Evolutionary conservation across 2,113 vertebrate genomes (phyloP).

Genomic region (Heterotilapia buettikoferi): DNA sequence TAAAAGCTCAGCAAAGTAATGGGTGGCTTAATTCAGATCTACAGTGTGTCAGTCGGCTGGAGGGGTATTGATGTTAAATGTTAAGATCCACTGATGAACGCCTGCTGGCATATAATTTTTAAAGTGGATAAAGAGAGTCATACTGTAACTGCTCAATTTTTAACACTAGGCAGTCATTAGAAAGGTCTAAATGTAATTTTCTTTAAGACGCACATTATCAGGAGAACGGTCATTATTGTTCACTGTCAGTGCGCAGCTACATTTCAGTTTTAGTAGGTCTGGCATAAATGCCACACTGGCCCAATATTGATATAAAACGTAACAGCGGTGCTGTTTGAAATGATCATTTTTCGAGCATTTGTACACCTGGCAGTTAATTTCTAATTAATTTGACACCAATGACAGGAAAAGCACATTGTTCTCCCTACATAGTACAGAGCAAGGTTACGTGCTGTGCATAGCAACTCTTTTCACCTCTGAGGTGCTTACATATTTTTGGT

Average conservation of each 20-base stretch:
- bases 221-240: neutral
- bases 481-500: neutral
- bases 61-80: neutral
- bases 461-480: neutral
- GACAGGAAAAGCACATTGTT: neutral
- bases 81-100: neutral
- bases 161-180: neutral
- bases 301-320: neutral
- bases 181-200: neutral
- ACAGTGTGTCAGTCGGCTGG: neutral
- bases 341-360: neutral
- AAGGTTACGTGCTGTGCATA: neutral
- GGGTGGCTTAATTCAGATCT: neutral
- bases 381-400: neutral
- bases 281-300: neutral
- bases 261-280: neutral
- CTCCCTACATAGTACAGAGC: neutral
- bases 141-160: neutral
- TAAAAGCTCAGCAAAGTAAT: constrained; percentile 16
- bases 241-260: neutral
- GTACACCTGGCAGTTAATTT: neutral
- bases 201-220: neutral
- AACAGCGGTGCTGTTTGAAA: neutral
- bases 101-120: neutral
- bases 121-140: neutral